Conservation (phyloP, 2,888 invertebrate genomes). For the Drosophila kuntzei region DNA sequence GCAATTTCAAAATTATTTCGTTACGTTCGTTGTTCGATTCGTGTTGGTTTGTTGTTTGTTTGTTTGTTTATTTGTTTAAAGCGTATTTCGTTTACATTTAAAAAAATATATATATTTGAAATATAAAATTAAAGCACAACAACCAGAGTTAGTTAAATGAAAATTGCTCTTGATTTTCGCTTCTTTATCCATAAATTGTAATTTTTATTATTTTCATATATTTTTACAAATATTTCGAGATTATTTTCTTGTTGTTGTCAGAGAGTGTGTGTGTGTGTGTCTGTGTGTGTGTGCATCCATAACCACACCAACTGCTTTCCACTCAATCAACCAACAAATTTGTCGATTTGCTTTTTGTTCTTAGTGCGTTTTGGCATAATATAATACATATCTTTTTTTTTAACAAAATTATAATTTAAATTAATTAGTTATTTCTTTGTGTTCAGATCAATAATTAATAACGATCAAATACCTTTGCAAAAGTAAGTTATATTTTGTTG, state of each 20-base stretch:
- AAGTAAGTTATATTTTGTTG: constrained; percentile 30
- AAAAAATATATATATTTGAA: constrained; percentile 40
- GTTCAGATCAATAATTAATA: constrained; percentile 27
- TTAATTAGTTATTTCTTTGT: constrained; percentile 22
- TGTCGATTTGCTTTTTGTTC: constrained; percentile 50
- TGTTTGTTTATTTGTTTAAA: constrained; percentile 45
- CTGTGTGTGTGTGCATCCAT: constrained; percentile 51
- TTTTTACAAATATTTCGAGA: constrained; percentile 74
- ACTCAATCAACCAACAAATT: constrained; percentile 37
- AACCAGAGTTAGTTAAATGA: constrained; percentile 36
- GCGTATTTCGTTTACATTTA: constrained; percentile 46
- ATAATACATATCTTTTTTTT: constrained; percentile 51
- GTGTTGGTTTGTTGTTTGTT: constrained; percentile 10
- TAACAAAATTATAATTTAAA: constrained; percentile 7
- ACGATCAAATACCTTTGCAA: constrained; percentile 68
- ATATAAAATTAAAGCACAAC: constrained; percentile 24
- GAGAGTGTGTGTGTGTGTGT: constrained; percentile 45
- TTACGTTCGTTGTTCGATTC: constrained; percentile 28
- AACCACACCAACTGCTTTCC: constrained; percentile 48
- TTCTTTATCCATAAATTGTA: constrained; percentile 21
- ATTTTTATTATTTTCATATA: constrained; percentile 13
- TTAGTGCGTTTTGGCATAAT: constrained; percentile 58
- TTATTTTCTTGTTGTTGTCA: constrained; percentile 38
- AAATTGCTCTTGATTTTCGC: constrained; percentile 18
- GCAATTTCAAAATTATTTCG: constrained; percentile 29